Percentiles rank a stretch among this genome's conserved stretches.
These are phyloP conservation scores for Allolobophora icterica DNA, from an alignment of 2,888 invertebrate genomes.

Conservation along the genomic window DNA sequence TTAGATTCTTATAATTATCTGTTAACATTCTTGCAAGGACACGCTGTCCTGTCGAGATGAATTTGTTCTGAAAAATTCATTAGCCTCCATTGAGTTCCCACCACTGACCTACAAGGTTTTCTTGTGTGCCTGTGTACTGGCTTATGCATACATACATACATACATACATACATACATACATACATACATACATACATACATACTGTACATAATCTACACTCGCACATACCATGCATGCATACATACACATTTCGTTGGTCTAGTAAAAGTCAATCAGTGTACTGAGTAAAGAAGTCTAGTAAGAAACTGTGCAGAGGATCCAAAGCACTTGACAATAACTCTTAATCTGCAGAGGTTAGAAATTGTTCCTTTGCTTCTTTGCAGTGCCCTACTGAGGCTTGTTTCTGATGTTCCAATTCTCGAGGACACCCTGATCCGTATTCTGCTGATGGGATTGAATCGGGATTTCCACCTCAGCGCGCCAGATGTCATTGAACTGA, in stretches of 20 bases:
- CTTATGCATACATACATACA: too few relatives aligned
- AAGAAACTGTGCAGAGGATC: not conserved
- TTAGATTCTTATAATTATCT: not conserved
- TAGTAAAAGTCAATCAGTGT: too few relatives aligned
- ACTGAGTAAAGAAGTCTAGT: not conserved
- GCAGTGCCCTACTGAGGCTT: conserved; percentile 71
- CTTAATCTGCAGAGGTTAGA: not conserved
- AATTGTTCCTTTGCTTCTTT: conserved; percentile 23
- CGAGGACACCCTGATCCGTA: conserved; percentile 81
- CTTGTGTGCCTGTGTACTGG: too few relatives aligned
- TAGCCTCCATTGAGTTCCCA: too few relatives aligned
- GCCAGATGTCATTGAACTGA: conserved; percentile 83
- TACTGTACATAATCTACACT: too few relatives aligned
- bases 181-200: too few relatives aligned
- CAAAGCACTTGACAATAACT: not conserved
- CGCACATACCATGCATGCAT: too few relatives aligned
- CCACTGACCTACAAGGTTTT: too few relatives aligned
- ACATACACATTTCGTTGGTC: too few relatives aligned
- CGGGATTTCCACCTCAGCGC: conserved; percentile 76
- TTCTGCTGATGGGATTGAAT: conserved; percentile 82
- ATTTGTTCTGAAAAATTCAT: not conserved
- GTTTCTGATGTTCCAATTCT: conserved; percentile 85
- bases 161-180: too few relatives aligned
- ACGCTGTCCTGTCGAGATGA: not conserved
- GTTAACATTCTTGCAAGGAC: not conserved